Evolutionary conservation across 2,113 vertebrate species (phyloP).

Genomic region (Carassius carassius): DNA sequence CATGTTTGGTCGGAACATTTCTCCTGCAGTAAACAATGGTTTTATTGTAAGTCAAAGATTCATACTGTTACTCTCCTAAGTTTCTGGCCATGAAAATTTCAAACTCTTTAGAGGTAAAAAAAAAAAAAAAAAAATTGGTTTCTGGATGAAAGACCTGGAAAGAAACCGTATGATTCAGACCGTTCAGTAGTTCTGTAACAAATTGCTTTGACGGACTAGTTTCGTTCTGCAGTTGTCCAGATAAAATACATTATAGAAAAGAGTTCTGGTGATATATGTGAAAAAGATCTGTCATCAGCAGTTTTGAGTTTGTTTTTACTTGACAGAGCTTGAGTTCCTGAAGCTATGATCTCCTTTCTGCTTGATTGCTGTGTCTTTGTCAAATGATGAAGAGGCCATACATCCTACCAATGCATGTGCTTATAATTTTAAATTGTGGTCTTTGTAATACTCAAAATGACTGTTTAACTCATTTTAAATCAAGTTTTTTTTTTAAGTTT

Average conservation of each 20-base stretch:
- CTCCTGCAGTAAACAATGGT: background rate
- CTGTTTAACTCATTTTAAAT: background rate
- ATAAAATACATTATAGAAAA: conserved; percentile 9
- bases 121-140: background rate
- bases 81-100: conserved; percentile 38
- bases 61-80: conserved; percentile 23
- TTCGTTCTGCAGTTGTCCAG: conserved; percentile 11
- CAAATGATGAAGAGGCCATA: background rate
- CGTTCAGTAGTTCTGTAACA: conserved; percentile 33
- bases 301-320: conserved; percentile 44
- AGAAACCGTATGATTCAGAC: conserved; percentile 10
- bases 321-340: conserved; percentile 41
- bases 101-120: conserved; percentile 21
- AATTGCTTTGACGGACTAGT: conserved; percentile 33
- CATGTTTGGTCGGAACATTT: background rate
- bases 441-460: conserved; percentile 14
- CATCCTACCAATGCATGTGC: background rate
- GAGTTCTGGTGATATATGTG: conserved; percentile 55
- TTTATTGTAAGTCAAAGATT: conserved; percentile 8
- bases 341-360: conserved; percentile 44
- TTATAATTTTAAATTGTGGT: background rate
- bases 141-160: conserved; percentile 38
- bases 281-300: conserved; percentile 52
- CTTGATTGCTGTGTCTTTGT: conserved; percentile 45
- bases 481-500: too few species aligned